phyloP scores from a whole-genome alignment of 2,113 vertebrate genomes.

The Heliornis fulica region DNA sequence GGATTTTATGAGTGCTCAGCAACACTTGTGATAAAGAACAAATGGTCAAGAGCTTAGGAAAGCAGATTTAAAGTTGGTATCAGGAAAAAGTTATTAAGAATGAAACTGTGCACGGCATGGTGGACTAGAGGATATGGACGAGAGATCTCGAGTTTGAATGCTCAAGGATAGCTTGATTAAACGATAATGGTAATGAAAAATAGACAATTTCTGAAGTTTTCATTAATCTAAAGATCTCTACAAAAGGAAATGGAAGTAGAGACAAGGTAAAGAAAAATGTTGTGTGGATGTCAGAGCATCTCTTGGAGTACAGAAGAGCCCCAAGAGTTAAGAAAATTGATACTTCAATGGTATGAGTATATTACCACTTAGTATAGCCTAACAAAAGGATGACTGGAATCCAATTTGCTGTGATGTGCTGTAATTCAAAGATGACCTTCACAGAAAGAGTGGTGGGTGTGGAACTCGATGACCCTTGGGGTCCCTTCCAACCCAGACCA shows the following conservation, averaged over 20 bases:
- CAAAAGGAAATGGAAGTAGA: neutral
- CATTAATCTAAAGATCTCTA: neutral
- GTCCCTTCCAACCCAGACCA: too few species aligned
- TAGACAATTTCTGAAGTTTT: neutral
- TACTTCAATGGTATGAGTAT: neutral
- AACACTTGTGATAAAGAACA: neutral
- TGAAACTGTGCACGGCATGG: neutral
- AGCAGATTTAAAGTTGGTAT: neutral
- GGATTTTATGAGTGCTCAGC: constrained; percentile 6
- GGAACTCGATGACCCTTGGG: too few species aligned
- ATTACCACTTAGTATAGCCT: neutral
- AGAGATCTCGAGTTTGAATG: neutral
- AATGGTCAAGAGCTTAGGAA: neutral
- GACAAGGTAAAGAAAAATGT: neutral
- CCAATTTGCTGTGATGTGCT: neutral
- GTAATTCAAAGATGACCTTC: neutral
- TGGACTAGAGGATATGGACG: neutral
- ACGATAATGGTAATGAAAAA: neutral
- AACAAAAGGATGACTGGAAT: neutral
- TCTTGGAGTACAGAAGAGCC: neutral
- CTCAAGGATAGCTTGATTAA: neutral
- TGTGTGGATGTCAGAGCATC: neutral
- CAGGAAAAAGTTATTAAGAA: neutral
- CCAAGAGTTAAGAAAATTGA: neutral
- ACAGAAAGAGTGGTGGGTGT: too few species aligned